These are phyloP conservation scores for Oncorhynchus keta DNA, from an alignment of 2,113 vertebrate species.

Conservation along the genomic window DNA sequence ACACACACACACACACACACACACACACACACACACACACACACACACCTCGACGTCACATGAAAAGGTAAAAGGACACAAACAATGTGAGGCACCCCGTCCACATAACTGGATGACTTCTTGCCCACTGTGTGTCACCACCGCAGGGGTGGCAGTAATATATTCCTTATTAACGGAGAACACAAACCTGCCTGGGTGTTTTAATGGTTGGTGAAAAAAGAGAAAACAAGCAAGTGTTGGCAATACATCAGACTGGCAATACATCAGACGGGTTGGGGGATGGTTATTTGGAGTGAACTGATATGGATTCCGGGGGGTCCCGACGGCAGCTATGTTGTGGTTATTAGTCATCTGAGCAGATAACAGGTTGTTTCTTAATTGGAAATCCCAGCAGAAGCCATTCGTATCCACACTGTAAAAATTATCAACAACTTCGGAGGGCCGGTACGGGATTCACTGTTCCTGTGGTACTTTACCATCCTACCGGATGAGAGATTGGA, in stretches of 20 bases:
- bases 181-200: constrained; percentile 49
- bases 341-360: constrained; percentile 74
- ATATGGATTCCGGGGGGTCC: constrained; percentile 71
- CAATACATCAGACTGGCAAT: constrained; percentile 66
- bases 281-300: constrained; percentile 70
- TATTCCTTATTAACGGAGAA: constrained; percentile 62
- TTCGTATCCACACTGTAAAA: constrained; percentile 63
- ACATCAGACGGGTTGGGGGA: constrained; percentile 64
- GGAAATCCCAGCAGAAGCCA: constrained; percentile 69
- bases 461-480: not conserved
- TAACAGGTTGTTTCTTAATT: constrained; percentile 78
- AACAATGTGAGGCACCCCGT: constrained; percentile 42
- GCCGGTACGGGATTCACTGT: constrained; percentile 1
- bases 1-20: not conserved
- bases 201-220: constrained; percentile 52
- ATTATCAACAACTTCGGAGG: constrained; percentile 56
- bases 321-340: constrained; percentile 67
- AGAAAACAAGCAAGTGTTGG: constrained; percentile 56
- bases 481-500: constrained; percentile 23
- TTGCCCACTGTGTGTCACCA: constrained; percentile 37
- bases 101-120: constrained; percentile 43
- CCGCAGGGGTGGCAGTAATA: constrained; percentile 41
- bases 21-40: no score
- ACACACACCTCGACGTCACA: not conserved
- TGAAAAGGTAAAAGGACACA: constrained; percentile 36